phyloP scores from a whole-genome alignment of 2,888 invertebrate species.

The Aleiodes alternator region DNA sequence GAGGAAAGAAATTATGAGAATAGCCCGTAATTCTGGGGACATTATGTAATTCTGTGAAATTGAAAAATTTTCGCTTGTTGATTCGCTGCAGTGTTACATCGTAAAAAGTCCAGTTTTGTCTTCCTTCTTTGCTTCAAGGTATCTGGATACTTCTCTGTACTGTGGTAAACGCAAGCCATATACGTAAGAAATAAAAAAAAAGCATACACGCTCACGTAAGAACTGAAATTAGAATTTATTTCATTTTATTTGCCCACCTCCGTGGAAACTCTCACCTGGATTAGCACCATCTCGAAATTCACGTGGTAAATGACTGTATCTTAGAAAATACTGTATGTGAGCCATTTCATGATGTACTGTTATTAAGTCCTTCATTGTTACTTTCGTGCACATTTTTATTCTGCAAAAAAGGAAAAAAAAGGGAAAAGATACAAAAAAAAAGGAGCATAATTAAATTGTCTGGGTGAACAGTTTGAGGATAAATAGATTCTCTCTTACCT shows the following conservation, averaged over 20 bases:
- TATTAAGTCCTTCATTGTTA: conserved; percentile 90
- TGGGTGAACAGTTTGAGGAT: background rate
- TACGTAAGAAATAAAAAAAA: conserved; percentile 6
- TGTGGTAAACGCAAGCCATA: background rate
- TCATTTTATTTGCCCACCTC: background rate
- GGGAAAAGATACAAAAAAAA: background rate
- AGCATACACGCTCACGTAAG: background rate
- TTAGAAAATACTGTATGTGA: conserved; percentile 91
- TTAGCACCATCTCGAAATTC: conserved; percentile 94
- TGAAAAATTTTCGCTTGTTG: conserved; percentile 6
- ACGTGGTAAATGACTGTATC: conserved; percentile 88
- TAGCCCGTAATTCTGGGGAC: background rate
- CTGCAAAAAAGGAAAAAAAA: conserved; percentile 75
- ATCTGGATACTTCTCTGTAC: background rate
- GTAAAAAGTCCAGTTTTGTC: conserved; percentile 18
- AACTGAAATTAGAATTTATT: conserved; percentile 34
- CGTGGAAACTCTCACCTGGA: conserved; percentile 80
- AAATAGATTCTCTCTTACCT: conserved; percentile 77
- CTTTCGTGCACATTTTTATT: conserved; percentile 92
- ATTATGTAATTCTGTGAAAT: conserved; percentile 3
- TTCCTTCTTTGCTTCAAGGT: conserved; percentile 4
- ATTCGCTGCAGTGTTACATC: conserved; percentile 5
- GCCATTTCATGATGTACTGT: conserved; percentile 96
- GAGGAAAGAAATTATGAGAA: conserved; percentile 1
- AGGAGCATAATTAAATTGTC: conserved; percentile 30